Evolutionary conservation across 2,888 invertebrate genomes (phyloP), one percentile per base, ranked within the genome.

Genomic region (Frankliniella intonsa): DNA sequence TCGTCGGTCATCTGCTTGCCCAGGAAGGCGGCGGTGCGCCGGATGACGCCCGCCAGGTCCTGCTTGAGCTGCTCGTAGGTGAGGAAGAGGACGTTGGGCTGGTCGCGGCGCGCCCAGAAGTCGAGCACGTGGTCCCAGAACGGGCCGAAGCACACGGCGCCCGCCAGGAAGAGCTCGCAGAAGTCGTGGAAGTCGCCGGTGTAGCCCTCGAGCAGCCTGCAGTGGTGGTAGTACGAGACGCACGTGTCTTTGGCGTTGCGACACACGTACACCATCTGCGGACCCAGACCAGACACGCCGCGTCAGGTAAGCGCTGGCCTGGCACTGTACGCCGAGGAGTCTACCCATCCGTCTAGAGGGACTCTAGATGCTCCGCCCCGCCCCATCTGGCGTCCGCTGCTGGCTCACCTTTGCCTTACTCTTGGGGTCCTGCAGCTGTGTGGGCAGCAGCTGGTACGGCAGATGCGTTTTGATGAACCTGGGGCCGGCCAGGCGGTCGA

Each of bases 211-310:
- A 92, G 87, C 85, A 93, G 89, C 84, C 90, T 91, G 85, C 92
- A 91, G 82, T 94, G 90, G 86, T 93, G 92, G 86, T 90, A 94
- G 85, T 91, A 93, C 0, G 94, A 94, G 0, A 94, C 91, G 3
- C 91, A 90, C 0, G 92, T 92, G 86, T 94, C 94, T 85, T 94
- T 92, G 0, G 94, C 92, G 86, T 94, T 93, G 85, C 94, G 90
- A 0, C 91, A 91, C 0, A 94, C 91, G 86, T 94, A 94, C 27
- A 94, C 89, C 8, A 94, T 91, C 69, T 38, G 38, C 38, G 38
- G 38, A 38, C 38, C 38, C 38, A 38, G 38, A n/a, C n/a, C n/a
- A n/a, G n/a, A n/a, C n/a, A n/a, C n/a, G n/a, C n/a, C n/a, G n/a
- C n/a, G n/a, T 38, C 38, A 38, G 38, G 38, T 38, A 2, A 38